Evolutionary conservation across 30 jellyfish, hydroid and myxozoan species (phyloP), one percentile per base, ranked within the genome.

Genomic region (Turritopsis dohrnii): DNA sequence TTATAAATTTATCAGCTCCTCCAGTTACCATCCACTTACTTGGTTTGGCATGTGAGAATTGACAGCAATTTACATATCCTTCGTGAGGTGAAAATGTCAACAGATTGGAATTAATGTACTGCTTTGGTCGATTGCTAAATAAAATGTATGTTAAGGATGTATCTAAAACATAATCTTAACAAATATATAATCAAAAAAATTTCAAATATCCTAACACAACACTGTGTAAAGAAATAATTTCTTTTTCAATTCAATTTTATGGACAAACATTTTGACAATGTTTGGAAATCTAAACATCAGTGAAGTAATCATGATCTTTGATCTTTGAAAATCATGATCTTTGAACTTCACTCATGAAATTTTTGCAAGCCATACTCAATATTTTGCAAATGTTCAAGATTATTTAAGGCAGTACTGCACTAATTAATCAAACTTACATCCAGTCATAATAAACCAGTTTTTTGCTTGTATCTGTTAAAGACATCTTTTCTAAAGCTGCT

Each of bases 81-180:
- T 80, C 21, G 27, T 90, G 97, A 0, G 25, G 90, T 65, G 77
- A 52, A 52, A 84, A 88, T 4, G 95, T 85, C 84, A 90, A 87
- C 87, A 86, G 52, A 76, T 85, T 79, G 71, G 84, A 52, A 30
- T 83, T 90, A 18, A 83, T 52, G 0, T 88, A 74, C 4, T 86
- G 88, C 0, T 90, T 84, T 18, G 97, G 95, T 76, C 86, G 88
- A 60, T 90, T 90, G 83, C 97, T 90, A 76, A 60, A 76, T 19
- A 30, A 17, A 76, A n/a, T n/a, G n/a, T n/a, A n/a, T n/a, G n/a
- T n/a, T n/a, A n/a, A n/a, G n/a, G n/a, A n/a, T n/a, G n/a, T n/a
- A n/a, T n/a, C n/a, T n/a, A n/a, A n/a, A n/a, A n/a, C n/a, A n/a
- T n/a, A n/a, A n/a, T n/a, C n/a, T n/a, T n/a, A n/a, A n/a, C n/a